Evolutionary conservation across 1,140 invertebrate species (phyloP).

Genomic region (Pseudomyrmex gracilis): DNA sequence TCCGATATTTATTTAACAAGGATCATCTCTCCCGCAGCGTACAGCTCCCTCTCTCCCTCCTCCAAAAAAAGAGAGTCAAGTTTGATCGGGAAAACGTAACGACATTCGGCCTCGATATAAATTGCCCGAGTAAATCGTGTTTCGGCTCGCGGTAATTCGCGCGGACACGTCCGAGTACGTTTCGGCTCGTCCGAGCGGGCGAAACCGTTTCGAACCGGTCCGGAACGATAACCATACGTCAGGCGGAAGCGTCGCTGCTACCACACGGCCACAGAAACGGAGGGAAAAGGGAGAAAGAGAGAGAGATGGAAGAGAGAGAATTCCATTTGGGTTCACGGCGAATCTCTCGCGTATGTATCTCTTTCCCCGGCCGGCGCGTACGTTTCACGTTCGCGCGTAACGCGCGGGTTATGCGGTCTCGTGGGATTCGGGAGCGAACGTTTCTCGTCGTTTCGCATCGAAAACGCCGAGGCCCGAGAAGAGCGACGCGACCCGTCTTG

Average conservation of each 20-base stretch:
- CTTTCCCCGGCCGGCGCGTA: not conserved
- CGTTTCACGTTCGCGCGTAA: constrained; percentile 39
- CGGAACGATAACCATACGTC: constrained; percentile 71
- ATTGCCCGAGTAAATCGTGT: constrained; percentile 70
- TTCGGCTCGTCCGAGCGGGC: constrained; percentile 55
- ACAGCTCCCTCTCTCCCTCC: no score
- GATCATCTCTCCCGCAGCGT: constrained; percentile 6
- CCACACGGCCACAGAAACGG: constrained; percentile 22
- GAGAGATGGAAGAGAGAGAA: constrained; percentile 51
- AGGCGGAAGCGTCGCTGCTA: constrained; percentile 63
- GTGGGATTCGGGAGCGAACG: constrained; percentile 64
- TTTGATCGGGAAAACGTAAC: constrained; percentile 47
- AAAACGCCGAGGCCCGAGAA: constrained; percentile 45
- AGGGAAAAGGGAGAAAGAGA: not conserved
- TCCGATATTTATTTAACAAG: constrained; percentile 50
- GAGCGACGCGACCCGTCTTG: constrained; percentile 48
- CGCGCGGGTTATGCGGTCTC: constrained; percentile 57
- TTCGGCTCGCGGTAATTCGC: constrained; percentile 69
- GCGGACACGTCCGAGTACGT: constrained; percentile 68
- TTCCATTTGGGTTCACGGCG: constrained; percentile 67
- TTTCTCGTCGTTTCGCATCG: constrained; percentile 73
- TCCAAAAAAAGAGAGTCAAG: constrained; percentile 7
- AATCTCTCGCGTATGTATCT: constrained; percentile 57
- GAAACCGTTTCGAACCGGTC: constrained; percentile 66
- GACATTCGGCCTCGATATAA: constrained; percentile 58